phyloP scores from a whole-genome alignment of 2,113 vertebrate species.

The Furnarius figulus region DNA sequence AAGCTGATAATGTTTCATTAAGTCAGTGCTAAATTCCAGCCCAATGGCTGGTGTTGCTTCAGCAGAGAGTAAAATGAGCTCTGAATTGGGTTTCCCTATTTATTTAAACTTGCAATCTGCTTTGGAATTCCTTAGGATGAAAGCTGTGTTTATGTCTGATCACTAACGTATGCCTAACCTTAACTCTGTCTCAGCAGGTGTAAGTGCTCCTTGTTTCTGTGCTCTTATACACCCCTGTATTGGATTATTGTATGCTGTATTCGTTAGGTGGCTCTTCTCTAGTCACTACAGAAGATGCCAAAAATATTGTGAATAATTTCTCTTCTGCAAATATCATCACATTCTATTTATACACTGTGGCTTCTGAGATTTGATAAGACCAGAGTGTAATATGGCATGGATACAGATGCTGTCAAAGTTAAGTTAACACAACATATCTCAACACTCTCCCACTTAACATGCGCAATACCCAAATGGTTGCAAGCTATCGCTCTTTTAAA shows the following conservation, averaged over 20 bases:
- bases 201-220: neutral
- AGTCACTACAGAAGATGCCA: constrained; percentile 27
- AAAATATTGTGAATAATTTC: constrained; percentile 47
- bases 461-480: constrained; percentile 22
- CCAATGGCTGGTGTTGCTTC: neutral
- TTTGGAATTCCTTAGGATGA: neutral
- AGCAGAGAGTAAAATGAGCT: neutral
- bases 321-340: constrained; percentile 40
- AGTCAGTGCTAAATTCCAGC: neutral
- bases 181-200: neutral
- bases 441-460: constrained; percentile 54
- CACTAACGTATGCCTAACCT: neutral
- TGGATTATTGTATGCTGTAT: neutral
- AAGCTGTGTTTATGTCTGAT: neutral
- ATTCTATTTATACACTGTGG: constrained; percentile 40
- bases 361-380: constrained; percentile 60
- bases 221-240: neutral
- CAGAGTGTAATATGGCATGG: constrained; percentile 39
- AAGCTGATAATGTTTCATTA: neutral
- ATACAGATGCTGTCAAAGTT: constrained; percentile 61
- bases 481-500: constrained; percentile 55
- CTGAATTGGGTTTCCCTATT: neutral
- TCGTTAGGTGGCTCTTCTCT: neutral
- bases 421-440: constrained; percentile 59
- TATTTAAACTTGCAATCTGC: neutral